Base-by-base conservation (phyloP, 2,797 vertebrate genomes). In the Coregonus suidteri region DNA sequence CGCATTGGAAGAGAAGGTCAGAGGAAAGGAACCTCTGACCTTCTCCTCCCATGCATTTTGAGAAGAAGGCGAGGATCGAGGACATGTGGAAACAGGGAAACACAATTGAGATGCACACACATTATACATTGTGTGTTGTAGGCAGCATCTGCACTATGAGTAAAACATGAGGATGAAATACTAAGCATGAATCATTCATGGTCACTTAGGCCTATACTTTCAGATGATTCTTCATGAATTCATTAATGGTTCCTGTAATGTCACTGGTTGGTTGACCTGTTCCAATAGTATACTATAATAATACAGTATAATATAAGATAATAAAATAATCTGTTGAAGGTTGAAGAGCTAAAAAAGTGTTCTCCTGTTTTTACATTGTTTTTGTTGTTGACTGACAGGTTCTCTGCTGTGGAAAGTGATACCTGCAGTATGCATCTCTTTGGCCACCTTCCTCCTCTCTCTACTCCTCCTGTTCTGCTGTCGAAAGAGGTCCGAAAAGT, bases 381-480 rank as follows among this genome's bases (percentile, higher is more conserved):
- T 53, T 79, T 65, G 76, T 68, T 25, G 64, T 25, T 20, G 4
- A 92, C 89, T 83, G 18, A 74, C 77, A 37, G 64, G 13, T 9
- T 37, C 71, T 69, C 65, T 91, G 70, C n/a, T 91, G 68, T 92
- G 89, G 93, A 65, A 88, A 73, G 77, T 93, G 83, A 71, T 90
- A 47, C 86, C 88, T 74, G 83, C 87, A 11, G 84, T 79, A 11
- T 82, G 73, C 34, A 73, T 88, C 64, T 87, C 85, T 59, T 15
- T 90, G 75, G 5, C 77, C 51, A 5, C 90, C 30, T 74, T 87
- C 59, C 72, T 93, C 11, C 37, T 91, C 2, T 79, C 77, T 1
- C 47, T 92, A 52, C 59, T 88, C 16, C 47, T 91, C 30, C 54
- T 83, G 6, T 92, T 20, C 80, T 91, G 86, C 81, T 90, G 84